Percentiles rank a stretch among this genome's conserved stretches.
These are phyloP conservation scores for Plotosus lineatus DNA, from an alignment of 2,113 vertebrate species.

Conservation along the genomic window DNA sequence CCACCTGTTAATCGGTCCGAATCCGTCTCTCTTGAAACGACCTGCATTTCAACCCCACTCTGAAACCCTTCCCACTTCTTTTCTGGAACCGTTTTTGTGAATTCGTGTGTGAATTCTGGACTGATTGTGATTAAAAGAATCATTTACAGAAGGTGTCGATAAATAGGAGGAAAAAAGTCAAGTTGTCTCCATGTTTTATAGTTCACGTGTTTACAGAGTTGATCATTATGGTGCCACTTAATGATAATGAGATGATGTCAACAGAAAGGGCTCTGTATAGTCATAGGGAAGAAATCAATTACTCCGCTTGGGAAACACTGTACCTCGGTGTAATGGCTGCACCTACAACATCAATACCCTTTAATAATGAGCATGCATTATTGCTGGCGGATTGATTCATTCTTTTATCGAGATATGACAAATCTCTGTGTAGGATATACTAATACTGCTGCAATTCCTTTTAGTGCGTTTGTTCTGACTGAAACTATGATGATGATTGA, in stretches of 20 bases:
- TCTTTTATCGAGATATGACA: background rate
- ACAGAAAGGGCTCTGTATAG: conserved; percentile 19
- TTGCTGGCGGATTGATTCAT: background rate
- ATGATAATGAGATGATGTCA: conserved; percentile 73
- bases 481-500: conserved; percentile 11
- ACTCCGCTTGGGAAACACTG: conserved; percentile 26
- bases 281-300: conserved; percentile 15
- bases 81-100: conserved; percentile 88
- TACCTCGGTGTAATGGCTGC: conserved; percentile 1
- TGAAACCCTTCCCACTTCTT: conserved; percentile 28
- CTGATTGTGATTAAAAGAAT: conserved; percentile 87
- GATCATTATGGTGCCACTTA: conserved; percentile 91
- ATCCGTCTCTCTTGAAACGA: conserved; percentile 58
- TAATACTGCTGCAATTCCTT: background rate
- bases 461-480: background rate
- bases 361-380: conserved; percentile 21
- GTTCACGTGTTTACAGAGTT: conserved; percentile 81
- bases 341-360: conserved; percentile 15
- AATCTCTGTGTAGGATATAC: background rate
- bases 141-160: conserved; percentile 93
- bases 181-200: conserved; percentile 85
- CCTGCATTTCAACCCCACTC: conserved; percentile 13
- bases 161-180: conserved; percentile 97
- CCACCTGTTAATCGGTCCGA: conserved; percentile 63
- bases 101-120: conserved; percentile 85